Base-by-base conservation (phyloP, 2,113 vertebrate species). In the Meleagris gallopavo region DNA sequence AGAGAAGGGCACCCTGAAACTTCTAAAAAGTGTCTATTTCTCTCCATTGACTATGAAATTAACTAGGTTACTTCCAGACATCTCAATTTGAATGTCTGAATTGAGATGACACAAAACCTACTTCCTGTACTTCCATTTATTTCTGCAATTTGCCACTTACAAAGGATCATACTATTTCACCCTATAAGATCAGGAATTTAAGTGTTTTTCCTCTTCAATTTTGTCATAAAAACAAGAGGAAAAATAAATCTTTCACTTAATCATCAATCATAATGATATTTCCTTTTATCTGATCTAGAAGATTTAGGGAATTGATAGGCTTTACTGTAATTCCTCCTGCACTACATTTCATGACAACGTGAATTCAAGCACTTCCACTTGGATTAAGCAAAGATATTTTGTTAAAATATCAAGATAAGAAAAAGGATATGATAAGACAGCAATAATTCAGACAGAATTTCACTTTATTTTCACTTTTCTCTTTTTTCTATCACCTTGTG, bases 191-290 rank as follows among this genome's bases (percentile, higher is more conserved):
- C 75, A 45, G 75, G 91, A 62, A 52, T 79, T 89, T 85, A 91
- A 89, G 87, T 85, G 48, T 27, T 91, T 89, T 94, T 92, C 34
- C 34, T 86, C 79, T 88, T 93, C 58, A 83, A 32, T 83, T 89
- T 41, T 77, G n/a, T 50, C 67, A 94, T 90, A 80, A 96, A 94
- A 85, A 57, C 46, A 50, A 73, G 84, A 93, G 17, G 67, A 88
- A 94, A 88, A 88, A 62, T 38, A 85, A 0, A 13, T 71, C 45
- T 96, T 83, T 71, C 32, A 67, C 88, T 88, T 96, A 94, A 91
- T 93, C 72, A 55, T 77, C 48, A 76, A 30, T 75, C 41, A 90
- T 88, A 93, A 79, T 88, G 64, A 20, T 25, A 62, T 66, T 75
- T 79, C 70, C 74, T 86, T 79, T 76, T 48, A 61, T 50, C 85